These are phyloP conservation scores for Tachyglossus aculeatus DNA, from an alignment of 2,797 vertebrate species.

Conservation along the genomic window DNA sequence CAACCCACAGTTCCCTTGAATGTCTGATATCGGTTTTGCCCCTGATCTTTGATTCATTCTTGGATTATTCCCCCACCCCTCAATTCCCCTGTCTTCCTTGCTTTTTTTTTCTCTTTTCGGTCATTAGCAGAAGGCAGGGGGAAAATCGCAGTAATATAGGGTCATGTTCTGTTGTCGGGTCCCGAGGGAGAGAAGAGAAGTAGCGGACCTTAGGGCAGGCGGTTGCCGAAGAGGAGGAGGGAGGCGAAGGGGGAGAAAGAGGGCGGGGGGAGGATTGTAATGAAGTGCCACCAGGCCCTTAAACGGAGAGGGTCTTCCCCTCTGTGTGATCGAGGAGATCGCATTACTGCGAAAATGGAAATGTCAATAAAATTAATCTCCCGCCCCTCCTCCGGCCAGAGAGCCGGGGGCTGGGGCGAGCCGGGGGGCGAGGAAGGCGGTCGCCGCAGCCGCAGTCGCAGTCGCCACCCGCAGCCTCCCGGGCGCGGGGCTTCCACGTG, in stretches of 20 bases:
- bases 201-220: slow-evolving; percentile 84
- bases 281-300: slow-evolving; percentile 98
- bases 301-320: slow-evolving; percentile 93
- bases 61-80: slow-evolving; percentile 63
- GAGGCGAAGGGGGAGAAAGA: no score
- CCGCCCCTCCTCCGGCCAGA: slow-evolving; percentile 82
- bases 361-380: slow-evolving; percentile 99
- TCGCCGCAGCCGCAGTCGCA: no score
- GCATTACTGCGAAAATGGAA: slow-evolving; percentile 99
- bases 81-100: slow-evolving; percentile 37
- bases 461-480: no score
- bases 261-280: no score
- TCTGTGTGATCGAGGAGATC: slow-evolving; percentile 91
- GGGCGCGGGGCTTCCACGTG: no score
- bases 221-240: no score
- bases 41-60: slow-evolving; percentile 28
- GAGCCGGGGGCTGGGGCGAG: slow-evolving; percentile 55
- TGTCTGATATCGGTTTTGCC: slow-evolving; percentile 61
- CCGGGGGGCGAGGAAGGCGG: no score
- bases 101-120: slow-evolving; percentile 22
- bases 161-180: slow-evolving; percentile 80
- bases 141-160: slow-evolving; percentile 76
- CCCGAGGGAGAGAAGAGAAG: slow-evolving; percentile 82
- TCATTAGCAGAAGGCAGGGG: slow-evolving; percentile 62
- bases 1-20: no score